Base-by-base conservation (phyloP, 2,113 vertebrate genomes). In the Geococcyx californianus region DNA sequence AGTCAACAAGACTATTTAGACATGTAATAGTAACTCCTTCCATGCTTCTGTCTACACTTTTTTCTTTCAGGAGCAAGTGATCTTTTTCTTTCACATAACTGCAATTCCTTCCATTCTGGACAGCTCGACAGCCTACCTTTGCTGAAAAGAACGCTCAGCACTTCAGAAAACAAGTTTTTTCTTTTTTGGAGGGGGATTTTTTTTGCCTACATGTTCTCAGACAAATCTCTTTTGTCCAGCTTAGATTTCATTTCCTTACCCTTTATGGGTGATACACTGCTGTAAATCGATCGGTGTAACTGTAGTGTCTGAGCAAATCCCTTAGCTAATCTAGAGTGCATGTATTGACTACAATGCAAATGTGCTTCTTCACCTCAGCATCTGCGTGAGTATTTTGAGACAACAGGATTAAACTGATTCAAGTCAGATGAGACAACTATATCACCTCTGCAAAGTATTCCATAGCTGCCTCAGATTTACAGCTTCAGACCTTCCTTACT, bases 211-310 rank as follows among this genome's bases (percentile, higher is more conserved):
- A 33, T 51, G 7, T 87, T 77, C 25, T 24, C 64, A 56, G 12
- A 81, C 2, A 87, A 77, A 56, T 9, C 0, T 3, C 24, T 62
- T 63, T 38, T 3, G 16, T 81, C 8, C 8, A 4, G 2, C 31
- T 56, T 42, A 33, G 9, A 16, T 40, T 67, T 91, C 1, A 0
- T 75, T 87, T 10, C 21, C 11, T 5, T 87, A 21, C 7, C 25
- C 2, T 23, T 83, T 66, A 38, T 0, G 2, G 18, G 4, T 25
- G 36, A n/a, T 69, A 51, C 1, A 3, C 24, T 45, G 15, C 14
- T 33, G 28, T 26, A 51, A 60, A 26, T 7, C 44, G 8, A 52
- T 63, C 6, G 16, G 9, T 31, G 10, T 28, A 59, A 82, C 10
- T 33, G 5, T 44, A 42, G 7, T 54, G 25, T n/a, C 8, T 66